Percentiles rank a stretch among this genome's conserved stretches.
phyloP scores from a whole-genome alignment of 1,140 invertebrate species.

The Harlomillsia oculata region DNA sequence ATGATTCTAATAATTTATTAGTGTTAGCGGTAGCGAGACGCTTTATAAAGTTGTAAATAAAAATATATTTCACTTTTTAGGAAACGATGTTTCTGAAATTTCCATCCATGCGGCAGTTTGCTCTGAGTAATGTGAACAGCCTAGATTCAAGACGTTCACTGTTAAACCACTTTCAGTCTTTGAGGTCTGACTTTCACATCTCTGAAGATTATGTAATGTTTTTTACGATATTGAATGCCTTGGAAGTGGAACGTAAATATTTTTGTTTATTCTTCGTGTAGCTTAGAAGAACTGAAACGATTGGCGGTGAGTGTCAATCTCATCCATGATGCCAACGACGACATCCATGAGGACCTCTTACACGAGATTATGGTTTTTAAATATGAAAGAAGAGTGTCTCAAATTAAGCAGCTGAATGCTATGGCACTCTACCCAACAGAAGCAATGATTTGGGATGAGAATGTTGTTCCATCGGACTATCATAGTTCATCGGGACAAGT shows the following conservation, averaged over 20 bases:
- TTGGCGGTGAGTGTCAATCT: slow-evolving; percentile 79
- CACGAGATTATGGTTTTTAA: slow-evolving; percentile 73
- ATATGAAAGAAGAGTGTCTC: slow-evolving; percentile 81
- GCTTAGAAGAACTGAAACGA: slow-evolving; percentile 65
- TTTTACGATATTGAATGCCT: slow-evolving; percentile 8
- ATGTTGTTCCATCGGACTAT: slow-evolving; percentile 94
- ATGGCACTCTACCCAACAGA: slow-evolving; percentile 99
- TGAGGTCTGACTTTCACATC: slow-evolving; percentile 38
- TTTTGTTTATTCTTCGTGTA: slow-evolving; percentile 40
- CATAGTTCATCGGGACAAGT: slow-evolving; percentile 84
- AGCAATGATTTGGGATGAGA: slow-evolving; percentile 98
- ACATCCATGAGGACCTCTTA: slow-evolving; percentile 68
- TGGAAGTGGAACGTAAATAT: background rate
- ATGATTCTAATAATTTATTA: background rate
- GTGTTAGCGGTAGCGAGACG: background rate
- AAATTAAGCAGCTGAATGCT: slow-evolving; percentile 88
- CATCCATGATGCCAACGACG: slow-evolving; percentile 62
- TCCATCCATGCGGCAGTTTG: slow-evolving; percentile 72
- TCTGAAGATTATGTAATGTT: slow-evolving; percentile 6
- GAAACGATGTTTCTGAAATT: slow-evolving; percentile 89
- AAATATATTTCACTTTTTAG: slow-evolving; percentile 46
- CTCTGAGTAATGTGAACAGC: slow-evolving; percentile 84
- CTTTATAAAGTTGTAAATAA: background rate
- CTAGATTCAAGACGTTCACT: slow-evolving; percentile 81
- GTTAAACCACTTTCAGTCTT: slow-evolving; percentile 70